Conservation (phyloP, 2,113 vertebrate species). For the Oceanites oceanicus region DNA sequence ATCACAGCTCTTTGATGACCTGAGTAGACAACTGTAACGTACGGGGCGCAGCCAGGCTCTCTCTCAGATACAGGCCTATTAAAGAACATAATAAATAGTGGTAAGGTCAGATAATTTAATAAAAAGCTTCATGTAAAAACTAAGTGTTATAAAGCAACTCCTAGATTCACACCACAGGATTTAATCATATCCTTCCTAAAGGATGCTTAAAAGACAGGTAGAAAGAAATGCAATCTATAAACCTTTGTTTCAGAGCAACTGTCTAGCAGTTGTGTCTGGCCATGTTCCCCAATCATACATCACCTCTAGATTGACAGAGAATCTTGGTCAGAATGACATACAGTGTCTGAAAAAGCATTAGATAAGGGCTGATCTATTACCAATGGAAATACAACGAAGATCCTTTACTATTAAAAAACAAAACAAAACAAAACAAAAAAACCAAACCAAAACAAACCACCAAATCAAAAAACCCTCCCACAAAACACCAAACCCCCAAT, state of each 20-base stretch:
- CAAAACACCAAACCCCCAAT: not conserved
- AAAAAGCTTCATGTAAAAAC: not conserved
- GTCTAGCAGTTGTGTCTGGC: too few species aligned
- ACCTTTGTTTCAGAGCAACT: not conserved
- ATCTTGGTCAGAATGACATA: not conserved
- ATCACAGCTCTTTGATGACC: not conserved
- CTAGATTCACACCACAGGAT: not conserved
- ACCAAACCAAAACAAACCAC: too few species aligned
- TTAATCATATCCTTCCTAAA: not conserved
- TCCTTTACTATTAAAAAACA: not conserved
- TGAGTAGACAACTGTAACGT: not conserved
- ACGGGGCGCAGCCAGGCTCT: not conserved
- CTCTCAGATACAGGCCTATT: not conserved
- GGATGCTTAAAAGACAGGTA: not conserved
- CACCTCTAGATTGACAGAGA: not conserved
- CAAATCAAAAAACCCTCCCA: not conserved
- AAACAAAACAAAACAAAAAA: too few species aligned
- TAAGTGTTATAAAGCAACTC: not conserved
- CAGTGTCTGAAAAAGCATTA: not conserved
- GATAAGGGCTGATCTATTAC: not conserved
- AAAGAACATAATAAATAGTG: not conserved
- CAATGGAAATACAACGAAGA: not conserved
- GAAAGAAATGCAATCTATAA: not conserved
- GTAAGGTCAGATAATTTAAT: not conserved
- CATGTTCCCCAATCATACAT: too few species aligned